Evolutionary conservation across 2,888 invertebrate genomes (phyloP).

Genomic region (Chrysolina haemoptera): DNA sequence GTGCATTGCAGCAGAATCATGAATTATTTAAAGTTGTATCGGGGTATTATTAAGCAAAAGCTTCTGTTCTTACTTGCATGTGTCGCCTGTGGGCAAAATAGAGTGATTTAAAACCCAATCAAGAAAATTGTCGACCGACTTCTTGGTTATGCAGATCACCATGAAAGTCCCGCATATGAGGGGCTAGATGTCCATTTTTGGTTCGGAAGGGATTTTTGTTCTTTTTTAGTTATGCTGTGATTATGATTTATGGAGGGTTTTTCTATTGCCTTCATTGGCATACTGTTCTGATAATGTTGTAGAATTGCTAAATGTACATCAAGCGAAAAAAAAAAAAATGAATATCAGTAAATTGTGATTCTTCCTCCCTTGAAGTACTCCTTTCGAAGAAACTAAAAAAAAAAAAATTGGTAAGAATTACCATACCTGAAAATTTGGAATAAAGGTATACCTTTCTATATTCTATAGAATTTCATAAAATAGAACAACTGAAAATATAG

Average conservation of each 20-base stretch:
- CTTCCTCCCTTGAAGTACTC: too few species aligned
- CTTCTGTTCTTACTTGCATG: slow-evolving; percentile 43
- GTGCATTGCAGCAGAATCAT: slow-evolving; percentile 34
- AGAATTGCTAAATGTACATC: background rate
- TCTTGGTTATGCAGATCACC: slow-evolving; percentile 37
- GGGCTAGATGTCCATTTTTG: slow-evolving; percentile 25
- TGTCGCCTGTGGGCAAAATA: slow-evolving; percentile 35
- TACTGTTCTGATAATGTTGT: background rate
- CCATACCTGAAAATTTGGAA: too few species aligned
- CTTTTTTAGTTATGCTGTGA: background rate
- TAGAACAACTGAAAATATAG: too few species aligned
- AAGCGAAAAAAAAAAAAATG: too few species aligned
- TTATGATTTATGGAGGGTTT: background rate
- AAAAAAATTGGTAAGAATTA: too few species aligned
- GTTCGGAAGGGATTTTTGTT: background rate
- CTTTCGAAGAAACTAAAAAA: too few species aligned
- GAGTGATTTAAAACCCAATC: slow-evolving; percentile 45
- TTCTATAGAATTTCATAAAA: too few species aligned
- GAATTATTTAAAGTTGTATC: slow-evolving; percentile 43
- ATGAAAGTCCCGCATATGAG: slow-evolving; percentile 30
- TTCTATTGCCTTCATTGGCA: too few species aligned
- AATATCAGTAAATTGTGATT: too few species aligned
- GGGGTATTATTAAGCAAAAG: slow-evolving; percentile 47
- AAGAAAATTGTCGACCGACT: slow-evolving; percentile 41
- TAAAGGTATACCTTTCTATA: too few species aligned